phyloP scores from a whole-genome alignment of 2,113 vertebrate species.

The Lampris megalopsis region DNA sequence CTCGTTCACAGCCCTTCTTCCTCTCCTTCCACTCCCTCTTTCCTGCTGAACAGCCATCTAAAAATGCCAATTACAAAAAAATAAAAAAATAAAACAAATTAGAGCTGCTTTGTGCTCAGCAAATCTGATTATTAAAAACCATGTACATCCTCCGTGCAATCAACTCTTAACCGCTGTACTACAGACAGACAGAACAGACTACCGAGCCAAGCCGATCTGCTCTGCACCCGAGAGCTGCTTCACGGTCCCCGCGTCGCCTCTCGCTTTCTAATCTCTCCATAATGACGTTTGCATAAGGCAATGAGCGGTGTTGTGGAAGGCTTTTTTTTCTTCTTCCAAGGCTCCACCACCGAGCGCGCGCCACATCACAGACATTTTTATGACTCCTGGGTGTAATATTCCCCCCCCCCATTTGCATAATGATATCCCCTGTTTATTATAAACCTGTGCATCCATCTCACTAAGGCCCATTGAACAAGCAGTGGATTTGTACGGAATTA shows the following conservation, averaged over 20 bases:
- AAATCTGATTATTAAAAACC: constrained; percentile 74
- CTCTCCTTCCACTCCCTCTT: constrained; percentile 37
- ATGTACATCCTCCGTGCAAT: constrained; percentile 53
- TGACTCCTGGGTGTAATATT: constrained; percentile 68
- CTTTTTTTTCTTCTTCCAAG: constrained; percentile 41
- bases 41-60: constrained; percentile 49
- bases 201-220: constrained; percentile 42
- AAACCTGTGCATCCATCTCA: constrained; percentile 77
- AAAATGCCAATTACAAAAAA: constrained; percentile 74
- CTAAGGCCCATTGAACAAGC: constrained; percentile 75
- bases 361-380: constrained; percentile 60
- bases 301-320: constrained; percentile 49
- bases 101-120: constrained; percentile 66
- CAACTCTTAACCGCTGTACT: constrained; percentile 16
- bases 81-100: constrained; percentile 72
- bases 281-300: constrained; percentile 73
- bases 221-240: constrained; percentile 37
- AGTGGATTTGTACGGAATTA: constrained; percentile 74
- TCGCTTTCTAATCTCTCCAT: constrained; percentile 64
- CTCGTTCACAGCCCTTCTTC: constrained; percentile 25
- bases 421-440: constrained; percentile 72
- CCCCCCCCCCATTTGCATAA: constrained; percentile 73
- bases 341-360: constrained; percentile 45
- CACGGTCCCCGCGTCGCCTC: constrained; percentile 25
- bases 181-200: constrained; percentile 29